phyloP scores from a whole-genome alignment of 1,140 invertebrate genomes.

The Panulirus ornatus region DNA sequence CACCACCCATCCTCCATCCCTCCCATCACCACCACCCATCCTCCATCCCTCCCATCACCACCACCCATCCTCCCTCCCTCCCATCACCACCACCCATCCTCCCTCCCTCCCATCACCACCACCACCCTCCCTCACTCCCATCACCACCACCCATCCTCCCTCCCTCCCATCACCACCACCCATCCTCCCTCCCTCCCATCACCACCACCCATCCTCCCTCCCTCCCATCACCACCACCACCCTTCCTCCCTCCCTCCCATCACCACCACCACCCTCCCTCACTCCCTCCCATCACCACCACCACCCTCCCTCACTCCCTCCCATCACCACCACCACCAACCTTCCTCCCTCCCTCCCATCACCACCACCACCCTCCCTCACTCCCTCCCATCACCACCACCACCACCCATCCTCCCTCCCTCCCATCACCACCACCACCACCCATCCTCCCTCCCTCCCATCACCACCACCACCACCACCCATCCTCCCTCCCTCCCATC shows the following conservation, averaged over 20 bases:
- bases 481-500: neutral
- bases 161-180: no score
- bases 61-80: no score
- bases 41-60: neutral
- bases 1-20: neutral
- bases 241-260: no score
- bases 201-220: no score
- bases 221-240: no score
- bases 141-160: neutral
- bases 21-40: neutral
- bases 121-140: neutral
- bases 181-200: no score
- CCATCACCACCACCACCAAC: no score
- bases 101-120: neutral
- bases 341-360: neutral
- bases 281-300: neutral
- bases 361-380: neutral
- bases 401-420: no score
- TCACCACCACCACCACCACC: no score
- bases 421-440: neutral
- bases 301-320: neutral
- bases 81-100: neutral
- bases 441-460: neutral
- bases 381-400: neutral
- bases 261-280: neutral